Evolutionary conservation across 2,113 vertebrate genomes (phyloP), one percentile per base, ranked within the genome.

Genomic region (Seriola aureovittata): DNA sequence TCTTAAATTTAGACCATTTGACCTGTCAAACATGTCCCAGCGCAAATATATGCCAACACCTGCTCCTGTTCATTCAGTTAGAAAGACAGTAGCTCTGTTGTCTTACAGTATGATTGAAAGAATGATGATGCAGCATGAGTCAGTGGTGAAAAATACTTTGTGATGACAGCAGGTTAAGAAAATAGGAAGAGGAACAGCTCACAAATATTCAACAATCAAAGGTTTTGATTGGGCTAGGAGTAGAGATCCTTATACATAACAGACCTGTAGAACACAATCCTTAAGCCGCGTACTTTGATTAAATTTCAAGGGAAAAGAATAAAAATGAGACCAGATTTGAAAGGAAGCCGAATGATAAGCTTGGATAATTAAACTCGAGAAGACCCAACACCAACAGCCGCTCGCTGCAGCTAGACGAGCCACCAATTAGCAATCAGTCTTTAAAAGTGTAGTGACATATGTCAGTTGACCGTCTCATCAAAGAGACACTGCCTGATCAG

Each of bases 11-110:
- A 9, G 16, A 46, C 32, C 55, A 14, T 73, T 32, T 80, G 52
- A 73, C 75, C 79, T 71, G 80, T 73, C 60, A 60, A 29, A 60
- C 19, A 36, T 55, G 36, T 44, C 29, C 34, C 29, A 23, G 25
- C 7, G 1, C 55, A 81, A 62, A 62, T 25, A 36, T 34, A 36
- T 12, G 6, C 29, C 65, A 75, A 5, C 0, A 0, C 4, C 40
- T 70, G 80, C 46, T 36, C 5, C 36, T 64, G 38, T 80, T 66
- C 8, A 40, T 16, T 25, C 14, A 36, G 70, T 25, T 11, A 62
- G 19, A 62, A 25, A 2, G 5, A 54, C 2, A 4, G 14, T 36
- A 23, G 11, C 11, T 29, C 3, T 29, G 17, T 70, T 44, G 19
- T 42, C 10, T 75, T 7, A 36, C 4, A 42, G 17, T 16, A 11